A percentile compares a stretch with the other conserved stretches of the same genome.
Evolutionary conservation across 2,888 invertebrate genomes (phyloP).

Genomic region (Ormyrus nitidulus): DNA sequence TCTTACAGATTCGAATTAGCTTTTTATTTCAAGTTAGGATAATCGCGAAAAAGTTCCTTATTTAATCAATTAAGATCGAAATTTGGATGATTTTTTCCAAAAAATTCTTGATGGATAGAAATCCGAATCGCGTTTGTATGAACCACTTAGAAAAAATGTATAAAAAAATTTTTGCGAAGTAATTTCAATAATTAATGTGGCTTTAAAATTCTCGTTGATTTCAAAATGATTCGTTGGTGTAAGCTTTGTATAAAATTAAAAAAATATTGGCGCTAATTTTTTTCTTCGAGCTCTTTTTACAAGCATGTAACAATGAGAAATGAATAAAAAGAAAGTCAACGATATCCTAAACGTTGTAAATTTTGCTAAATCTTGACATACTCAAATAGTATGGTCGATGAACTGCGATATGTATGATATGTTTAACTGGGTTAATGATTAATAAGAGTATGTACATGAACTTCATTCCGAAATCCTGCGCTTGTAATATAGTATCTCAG

Average conservation of each 20-base stretch:
- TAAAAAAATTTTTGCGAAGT: constrained; percentile 43
- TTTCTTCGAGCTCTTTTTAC: constrained; percentile 42
- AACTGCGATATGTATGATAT: constrained; percentile 38
- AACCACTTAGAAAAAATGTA: background rate
- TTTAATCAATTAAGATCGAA: too few species aligned
- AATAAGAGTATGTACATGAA: constrained; percentile 35
- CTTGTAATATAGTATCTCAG: constrained; percentile 52
- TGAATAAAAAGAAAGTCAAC: constrained; percentile 8
- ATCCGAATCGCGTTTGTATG: constrained; percentile 15
- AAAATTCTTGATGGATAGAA: too few species aligned
- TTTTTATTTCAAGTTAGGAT: constrained; percentile 7
- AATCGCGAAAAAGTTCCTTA: too few species aligned
- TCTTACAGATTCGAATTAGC: constrained; percentile 23
- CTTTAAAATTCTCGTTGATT: background rate
- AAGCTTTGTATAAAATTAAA: background rate
- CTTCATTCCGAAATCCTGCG: constrained; percentile 29
- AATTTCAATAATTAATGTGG: background rate
- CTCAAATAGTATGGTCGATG: constrained; percentile 26
- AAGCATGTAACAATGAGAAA: constrained; percentile 32
- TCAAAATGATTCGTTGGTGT: background rate
- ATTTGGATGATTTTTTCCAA: too few species aligned
- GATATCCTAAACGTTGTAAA: constrained; percentile 25
- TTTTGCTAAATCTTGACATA: constrained; percentile 23
- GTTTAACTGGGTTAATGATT: constrained; percentile 11
- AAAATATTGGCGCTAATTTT: background rate